Percentiles rank a stretch among this genome's conserved stretches.
These are phyloP conservation scores for Zygaena filipendulae DNA, from an alignment of 2,888 invertebrate genomes.

Conservation along the genomic window DNA sequence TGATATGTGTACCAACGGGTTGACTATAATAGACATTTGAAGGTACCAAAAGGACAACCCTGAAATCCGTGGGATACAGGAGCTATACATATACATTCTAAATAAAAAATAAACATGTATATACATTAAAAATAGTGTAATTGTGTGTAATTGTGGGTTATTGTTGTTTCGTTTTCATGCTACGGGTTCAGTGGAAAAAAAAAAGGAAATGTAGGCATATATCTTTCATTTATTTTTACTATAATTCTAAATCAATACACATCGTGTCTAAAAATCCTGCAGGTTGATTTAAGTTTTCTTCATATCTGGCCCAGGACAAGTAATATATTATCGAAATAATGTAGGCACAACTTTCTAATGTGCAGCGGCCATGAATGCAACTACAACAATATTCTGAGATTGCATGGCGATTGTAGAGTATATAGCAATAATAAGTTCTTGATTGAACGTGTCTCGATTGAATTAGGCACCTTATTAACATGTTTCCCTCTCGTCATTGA, in stretches of 20 bases:
- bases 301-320: conserved; percentile 1
- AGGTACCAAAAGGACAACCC: too few relatives aligned
- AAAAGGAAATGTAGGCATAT: too few relatives aligned
- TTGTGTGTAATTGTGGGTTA: too few relatives aligned
- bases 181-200: too few relatives aligned
- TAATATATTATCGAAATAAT: conserved; percentile 1
- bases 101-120: too few relatives aligned
- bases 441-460: conserved; percentile 1
- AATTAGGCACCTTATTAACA: conserved; percentile 5
- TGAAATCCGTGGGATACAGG: too few relatives aligned
- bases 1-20: too few relatives aligned
- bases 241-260: background rate
- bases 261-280: background rate
- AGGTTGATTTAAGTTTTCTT: background rate
- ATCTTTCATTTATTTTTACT: too few relatives aligned
- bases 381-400: conserved; percentile 1
- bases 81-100: too few relatives aligned
- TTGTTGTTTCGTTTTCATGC: too few relatives aligned
- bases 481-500: conserved; percentile 2
- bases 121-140: too few relatives aligned
- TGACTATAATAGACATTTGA: too few relatives aligned
- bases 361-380: conserved; percentile 1
- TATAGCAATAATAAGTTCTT: conserved; percentile 12
- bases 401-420: conserved; percentile 2
- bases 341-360: conserved; percentile 1